These are phyloP conservation scores for Colletes latitarsis DNA, from an alignment of 1,140 invertebrate species.

Conservation along the genomic window DNA sequence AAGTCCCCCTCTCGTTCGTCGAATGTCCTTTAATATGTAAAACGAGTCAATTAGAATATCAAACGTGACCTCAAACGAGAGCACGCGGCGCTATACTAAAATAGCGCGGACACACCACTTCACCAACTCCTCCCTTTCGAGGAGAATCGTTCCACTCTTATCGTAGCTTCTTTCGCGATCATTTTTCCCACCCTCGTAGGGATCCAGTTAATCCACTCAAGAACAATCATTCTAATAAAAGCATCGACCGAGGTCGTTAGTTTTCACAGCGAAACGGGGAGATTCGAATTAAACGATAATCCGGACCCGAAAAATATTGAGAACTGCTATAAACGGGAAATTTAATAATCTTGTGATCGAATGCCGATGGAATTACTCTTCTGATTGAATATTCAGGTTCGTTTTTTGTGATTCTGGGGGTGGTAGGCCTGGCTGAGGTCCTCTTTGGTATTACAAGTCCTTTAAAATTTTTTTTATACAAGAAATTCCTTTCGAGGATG, in stretches of 20 bases:
- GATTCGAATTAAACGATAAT: too few species aligned
- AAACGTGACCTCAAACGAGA: conserved; percentile 72
- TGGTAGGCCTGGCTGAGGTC: too few species aligned
- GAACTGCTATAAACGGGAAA: too few species aligned
- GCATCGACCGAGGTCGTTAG: background rate
- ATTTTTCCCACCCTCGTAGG: conserved; percentile 23
- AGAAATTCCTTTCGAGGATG: background rate
- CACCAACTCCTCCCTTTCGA: background rate
- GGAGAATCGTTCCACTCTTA: conserved; percentile 27
- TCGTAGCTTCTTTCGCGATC: conserved; percentile 44
- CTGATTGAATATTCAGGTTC: too few species aligned
- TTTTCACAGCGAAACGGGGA: too few species aligned
- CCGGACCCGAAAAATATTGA: too few species aligned
- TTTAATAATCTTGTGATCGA: too few species aligned
- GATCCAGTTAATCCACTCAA: background rate
- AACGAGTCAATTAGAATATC: conserved; percentile 76
- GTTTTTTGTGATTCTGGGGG: too few species aligned
- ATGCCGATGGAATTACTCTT: too few species aligned
- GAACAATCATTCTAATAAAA: background rate
- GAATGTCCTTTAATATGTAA: conserved; percentile 75
- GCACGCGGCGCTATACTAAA: conserved; percentile 59
- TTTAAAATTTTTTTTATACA: too few species aligned
- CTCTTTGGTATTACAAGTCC: too few species aligned
- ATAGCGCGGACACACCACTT: conserved; percentile 45
- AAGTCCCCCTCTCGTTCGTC: conserved; percentile 64